Percentiles rank a stretch among this genome's conserved stretches.
phyloP scores from a whole-genome alignment of 2,888 invertebrate species.

The Pachycephus smyrnensis region DNA sequence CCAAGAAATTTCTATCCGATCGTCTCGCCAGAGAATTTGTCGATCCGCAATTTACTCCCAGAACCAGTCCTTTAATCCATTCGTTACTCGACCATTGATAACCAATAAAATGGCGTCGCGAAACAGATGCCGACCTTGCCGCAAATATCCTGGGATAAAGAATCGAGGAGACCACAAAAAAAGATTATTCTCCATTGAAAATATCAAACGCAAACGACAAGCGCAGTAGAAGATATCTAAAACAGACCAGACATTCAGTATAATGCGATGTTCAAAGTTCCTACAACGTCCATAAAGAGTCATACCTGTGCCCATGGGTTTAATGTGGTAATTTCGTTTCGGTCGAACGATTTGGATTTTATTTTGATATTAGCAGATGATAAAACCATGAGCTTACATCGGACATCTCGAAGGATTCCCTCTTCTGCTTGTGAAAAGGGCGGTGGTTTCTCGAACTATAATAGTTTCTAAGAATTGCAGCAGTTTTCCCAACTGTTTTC shows the following conservation, averaged over 20 bases:
- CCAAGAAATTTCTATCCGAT: background rate
- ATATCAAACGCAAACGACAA: background rate
- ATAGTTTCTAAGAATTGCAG: conserved; percentile 50
- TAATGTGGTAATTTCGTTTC: conserved; percentile 22
- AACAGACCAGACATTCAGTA: conserved; percentile 24
- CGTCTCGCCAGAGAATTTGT: background rate
- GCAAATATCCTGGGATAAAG: too few species aligned
- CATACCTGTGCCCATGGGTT: conserved; percentile 4
- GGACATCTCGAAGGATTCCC: background rate
- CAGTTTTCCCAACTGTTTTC: conserved; percentile 54
- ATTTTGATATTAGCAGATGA: conserved; percentile 52
- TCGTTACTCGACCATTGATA: background rate
- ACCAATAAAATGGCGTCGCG: background rate
- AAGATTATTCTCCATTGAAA: background rate
- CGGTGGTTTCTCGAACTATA: conserved; percentile 23
- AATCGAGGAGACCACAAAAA: background rate
- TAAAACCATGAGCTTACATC: conserved; percentile 34
- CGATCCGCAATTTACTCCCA: background rate
- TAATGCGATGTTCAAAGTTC: conserved; percentile 52
- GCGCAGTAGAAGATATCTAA: background rate
- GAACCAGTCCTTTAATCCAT: background rate
- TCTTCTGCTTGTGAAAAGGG: conserved; percentile 3
- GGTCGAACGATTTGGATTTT: conserved; percentile 32
- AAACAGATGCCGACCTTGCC: background rate
- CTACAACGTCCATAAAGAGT: conserved; percentile 13